Base-by-base conservation (phyloP, 2,797 vertebrate genomes). In the Sandelia bainsii region DNA sequence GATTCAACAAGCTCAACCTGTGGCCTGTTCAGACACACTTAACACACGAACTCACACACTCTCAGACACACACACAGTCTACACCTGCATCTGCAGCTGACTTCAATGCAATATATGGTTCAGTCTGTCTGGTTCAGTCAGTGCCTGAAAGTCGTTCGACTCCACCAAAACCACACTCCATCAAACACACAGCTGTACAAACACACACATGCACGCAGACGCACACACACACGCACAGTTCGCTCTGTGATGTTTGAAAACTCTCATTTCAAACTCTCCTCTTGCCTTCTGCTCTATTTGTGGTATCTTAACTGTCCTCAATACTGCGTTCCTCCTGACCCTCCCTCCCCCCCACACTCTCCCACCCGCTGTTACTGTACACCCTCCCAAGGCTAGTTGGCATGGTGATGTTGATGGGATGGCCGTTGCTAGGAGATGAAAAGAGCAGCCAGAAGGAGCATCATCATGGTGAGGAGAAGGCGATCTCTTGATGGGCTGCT, bases 401-500 rank as follows among this genome's bases (percentile, higher is more conserved):
- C 91, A 87, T 89, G 90, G 88, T 70, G 81, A 89, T 52, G 67
- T 84, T 22, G 75, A 69, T 62, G 51, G 74, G 62, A 87, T 83
- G 87, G 80, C 72, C 82, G 84, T 91, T 93, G 95, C 96, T 98
- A 99, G 95, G 97, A 98, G 87, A 96, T 93, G 80, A 96, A 88
- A 68, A 98, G 94, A 0, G 94, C 89, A 85, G 96, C 94, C 80
- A 98, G 94, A 84, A 98, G 94, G 79, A 99, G 94, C 56, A 95
- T 94, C 5, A 94, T 95, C 91, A 97, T 92, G 4, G 97, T 97
- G 88, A 98, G 81, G 62, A 97, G 95, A 80, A 98, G 95, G 61
- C 96, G 96, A 90, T 98, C 96, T 90, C 96, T 89, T 92, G 96
- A 97, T 17, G 97, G 97, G 84, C 96, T 99, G 92, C 96, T 98